These are phyloP conservation scores for Kryphioiulus occultus DNA, from an alignment of 2,888 invertebrate genomes.

Conservation along the genomic window DNA sequence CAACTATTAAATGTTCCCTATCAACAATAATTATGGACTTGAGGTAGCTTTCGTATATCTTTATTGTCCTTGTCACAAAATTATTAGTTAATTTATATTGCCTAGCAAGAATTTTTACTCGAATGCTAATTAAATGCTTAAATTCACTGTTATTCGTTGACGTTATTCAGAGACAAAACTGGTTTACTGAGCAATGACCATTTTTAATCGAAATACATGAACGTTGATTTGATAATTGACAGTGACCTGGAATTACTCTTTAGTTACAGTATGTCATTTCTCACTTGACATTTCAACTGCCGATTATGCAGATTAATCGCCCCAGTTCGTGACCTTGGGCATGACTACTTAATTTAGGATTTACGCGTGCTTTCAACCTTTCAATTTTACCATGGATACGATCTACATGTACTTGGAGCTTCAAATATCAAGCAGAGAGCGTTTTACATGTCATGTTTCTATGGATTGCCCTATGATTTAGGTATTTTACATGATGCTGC, in stretches of 20 bases:
- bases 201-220: not conserved
- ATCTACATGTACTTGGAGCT: not conserved
- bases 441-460: not conserved
- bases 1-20: not conserved
- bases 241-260: too few relatives aligned
- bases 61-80: not conserved
- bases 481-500: not conserved
- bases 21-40: not conserved
- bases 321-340: not conserved
- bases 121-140: not conserved
- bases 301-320: too few relatives aligned
- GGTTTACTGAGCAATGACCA: not conserved
- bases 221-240: too few relatives aligned
- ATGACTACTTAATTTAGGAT: not conserved
- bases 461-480: slow-evolving; percentile 20
- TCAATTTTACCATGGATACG: not conserved
- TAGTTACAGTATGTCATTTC: too few relatives aligned
- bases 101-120: not conserved
- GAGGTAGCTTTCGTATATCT: not conserved
- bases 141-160: not conserved
- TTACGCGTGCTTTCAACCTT: not conserved
- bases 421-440: not conserved
- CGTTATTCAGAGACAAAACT: not conserved
- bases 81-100: not conserved
- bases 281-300: too few relatives aligned